Percentiles rank a stretch among this genome's conserved stretches.
These are phyloP conservation scores for Apogon talboti DNA, from an alignment of 2,797 vertebrate species.

Conservation along the genomic window DNA sequence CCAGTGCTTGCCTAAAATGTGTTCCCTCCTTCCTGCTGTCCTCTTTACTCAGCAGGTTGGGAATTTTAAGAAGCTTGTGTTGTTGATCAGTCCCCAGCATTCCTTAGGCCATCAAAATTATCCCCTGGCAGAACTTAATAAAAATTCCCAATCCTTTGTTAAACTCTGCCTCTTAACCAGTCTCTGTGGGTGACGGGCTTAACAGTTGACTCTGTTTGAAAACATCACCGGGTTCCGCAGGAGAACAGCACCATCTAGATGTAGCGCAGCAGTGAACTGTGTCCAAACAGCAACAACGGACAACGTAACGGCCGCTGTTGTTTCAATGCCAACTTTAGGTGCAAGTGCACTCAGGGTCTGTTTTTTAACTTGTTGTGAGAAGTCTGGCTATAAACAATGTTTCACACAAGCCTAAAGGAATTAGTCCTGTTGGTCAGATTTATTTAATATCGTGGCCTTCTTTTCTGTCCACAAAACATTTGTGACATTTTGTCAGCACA, in stretches of 20 bases:
- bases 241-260: slow-evolving; percentile 51
- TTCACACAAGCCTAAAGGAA: slow-evolving; percentile 2
- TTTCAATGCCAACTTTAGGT: slow-evolving; percentile 51
- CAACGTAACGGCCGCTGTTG: slow-evolving; percentile 38
- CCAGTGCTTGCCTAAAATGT: slow-evolving; percentile 45
- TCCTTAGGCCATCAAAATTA: slow-evolving; percentile 1
- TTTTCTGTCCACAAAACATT: background rate
- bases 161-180: background rate
- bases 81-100: slow-evolving; percentile 31
- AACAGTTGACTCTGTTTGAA: slow-evolving; percentile 5
- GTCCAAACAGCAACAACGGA: slow-evolving; percentile 41
- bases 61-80: slow-evolving; percentile 31
- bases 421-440: slow-evolving; percentile 6
- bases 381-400: background rate
- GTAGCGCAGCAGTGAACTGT: slow-evolving; percentile 23
- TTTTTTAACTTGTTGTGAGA: slow-evolving; percentile 23
- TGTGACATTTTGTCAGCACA: background rate
- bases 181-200: slow-evolving; percentile 14
- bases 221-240: slow-evolving; percentile 12
- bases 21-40: slow-evolving; percentile 28
- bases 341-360: slow-evolving; percentile 19
- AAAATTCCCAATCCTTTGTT: slow-evolving; percentile 17
- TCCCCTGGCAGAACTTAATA: slow-evolving; percentile 1
- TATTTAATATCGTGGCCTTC: background rate
- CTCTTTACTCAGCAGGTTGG: slow-evolving; percentile 39